Base-by-base conservation (phyloP, 2,888 invertebrate genomes). In the Unio delphinus region DNA sequence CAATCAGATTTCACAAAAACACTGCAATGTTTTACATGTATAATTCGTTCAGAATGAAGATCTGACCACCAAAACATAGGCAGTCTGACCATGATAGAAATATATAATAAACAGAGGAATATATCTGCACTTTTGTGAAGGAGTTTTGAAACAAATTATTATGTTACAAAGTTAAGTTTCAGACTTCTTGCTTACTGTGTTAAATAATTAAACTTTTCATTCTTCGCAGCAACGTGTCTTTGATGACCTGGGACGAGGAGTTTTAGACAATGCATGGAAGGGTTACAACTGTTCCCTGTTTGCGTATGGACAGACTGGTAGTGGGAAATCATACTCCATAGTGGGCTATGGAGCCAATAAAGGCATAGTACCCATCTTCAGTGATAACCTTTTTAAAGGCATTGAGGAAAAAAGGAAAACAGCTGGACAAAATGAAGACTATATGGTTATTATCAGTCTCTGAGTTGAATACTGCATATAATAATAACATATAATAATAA, bases 221-320 rank as follows among this genome's bases (percentile, higher is more conserved):
- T 45, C 11, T 62, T 76, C 65, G 20, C 79, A 88, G 86, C 75
- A 80, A 79, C 79, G 69, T 63, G 86, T 88, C 18, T 89, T 88
- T 74, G 73, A 86, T 70, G 88, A 89, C 69, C 80, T 88, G 26
- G 89, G 88, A 15, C 72, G 74, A 45, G 87, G 87, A n/a, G 86
- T 89, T n/a, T 70, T 89, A 65, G 85, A 84, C 63, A 89, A 89
- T 81, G 85, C 88, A 1, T 88, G 88, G 87, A 84, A 87, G 62
- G 89, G 89, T 7, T 89, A 87, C 81, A 88, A 89, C 76, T 86
- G 86, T 67, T 86, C 88, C 1, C 73, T 89, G 72, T 88, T 88
- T 80, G 89, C 88, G n/a, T 88, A 88, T 74, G 89, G 89, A 15
- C 89, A 89, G 79, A 89, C 89, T 5, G 89, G 88, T 1, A 86